Conservation (phyloP, 2,888 invertebrate species). For the Dynastes tityus region DNA sequence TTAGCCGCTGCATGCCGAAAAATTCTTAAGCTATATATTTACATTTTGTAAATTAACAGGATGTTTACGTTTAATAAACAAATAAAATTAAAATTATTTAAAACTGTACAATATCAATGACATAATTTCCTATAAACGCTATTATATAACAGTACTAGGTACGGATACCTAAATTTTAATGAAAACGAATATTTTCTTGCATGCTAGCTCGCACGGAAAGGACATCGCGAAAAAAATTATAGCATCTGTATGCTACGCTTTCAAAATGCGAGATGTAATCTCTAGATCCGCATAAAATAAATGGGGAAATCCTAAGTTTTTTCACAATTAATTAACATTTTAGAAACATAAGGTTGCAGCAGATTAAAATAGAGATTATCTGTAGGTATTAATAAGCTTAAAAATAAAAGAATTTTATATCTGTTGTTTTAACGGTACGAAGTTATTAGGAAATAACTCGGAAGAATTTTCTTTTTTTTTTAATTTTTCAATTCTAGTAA, state of each 20-base stretch:
- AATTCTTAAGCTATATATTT: not conserved
- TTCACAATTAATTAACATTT: conserved; percentile 30
- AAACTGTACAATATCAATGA: too few relatives aligned
- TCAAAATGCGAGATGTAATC: conserved; percentile 31
- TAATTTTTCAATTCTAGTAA: not conserved
- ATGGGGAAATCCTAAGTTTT: conserved; percentile 43
- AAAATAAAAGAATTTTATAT: not conserved
- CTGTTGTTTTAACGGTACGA: too few relatives aligned
- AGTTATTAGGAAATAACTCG: too few relatives aligned
- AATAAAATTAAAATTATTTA: conserved; percentile 14
- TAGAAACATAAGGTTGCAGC: conserved; percentile 31
- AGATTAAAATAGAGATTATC: conserved; percentile 33
- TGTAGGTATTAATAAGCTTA: not conserved
- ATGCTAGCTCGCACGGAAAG: not conserved
- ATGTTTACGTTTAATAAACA: conserved; percentile 4
- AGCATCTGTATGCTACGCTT: conserved; percentile 10
- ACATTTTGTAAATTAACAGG: not conserved
- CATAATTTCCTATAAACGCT: too few relatives aligned
- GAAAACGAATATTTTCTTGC: conserved; percentile 2
- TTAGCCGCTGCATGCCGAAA: not conserved
- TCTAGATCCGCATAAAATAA: conserved; percentile 25
- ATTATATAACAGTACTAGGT: conserved; percentile 1
- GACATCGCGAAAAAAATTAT: conserved; percentile 16
- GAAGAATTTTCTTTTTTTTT: not conserved
- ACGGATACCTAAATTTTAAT: not conserved